Evolutionary conservation across 2,888 invertebrate species (phyloP).

Genomic region (Acanthococcus lagerstroemiae): DNA sequence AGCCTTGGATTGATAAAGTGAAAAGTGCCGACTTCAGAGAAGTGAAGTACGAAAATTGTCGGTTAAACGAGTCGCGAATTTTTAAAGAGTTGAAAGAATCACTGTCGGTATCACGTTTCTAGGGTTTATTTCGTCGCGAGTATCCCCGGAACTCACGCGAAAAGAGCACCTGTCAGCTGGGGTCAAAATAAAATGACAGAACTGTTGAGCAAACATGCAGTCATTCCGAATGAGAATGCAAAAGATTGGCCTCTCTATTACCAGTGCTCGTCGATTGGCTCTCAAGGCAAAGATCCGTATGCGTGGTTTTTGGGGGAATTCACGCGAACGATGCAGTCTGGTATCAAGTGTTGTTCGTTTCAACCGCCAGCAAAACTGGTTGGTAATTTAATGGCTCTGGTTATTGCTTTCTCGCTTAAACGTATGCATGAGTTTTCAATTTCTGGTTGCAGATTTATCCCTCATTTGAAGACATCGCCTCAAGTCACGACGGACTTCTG

Average conservation of each 20-base stretch:
- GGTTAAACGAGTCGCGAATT: no score
- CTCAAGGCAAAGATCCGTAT: slow-evolving; percentile 43
- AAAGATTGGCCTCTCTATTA: slow-evolving; percentile 60
- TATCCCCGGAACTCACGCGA: slow-evolving; percentile 69
- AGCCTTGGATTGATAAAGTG: slow-evolving; percentile 63
- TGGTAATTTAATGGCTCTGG: slow-evolving; percentile 9
- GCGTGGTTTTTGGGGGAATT: slow-evolving; percentile 70
- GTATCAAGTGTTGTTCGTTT: slow-evolving; percentile 46
- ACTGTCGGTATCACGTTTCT: slow-evolving; percentile 38
- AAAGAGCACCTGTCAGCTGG: slow-evolving; percentile 50
- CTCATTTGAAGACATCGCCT: slow-evolving; percentile 67
- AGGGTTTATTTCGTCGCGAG: slow-evolving; percentile 81
- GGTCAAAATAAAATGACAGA: slow-evolving; percentile 52
- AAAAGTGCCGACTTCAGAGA: slow-evolving; percentile 61
- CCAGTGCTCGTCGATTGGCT: slow-evolving; percentile 84
- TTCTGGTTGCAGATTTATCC: slow-evolving; percentile 53
- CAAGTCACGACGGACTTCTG: slow-evolving; percentile 70
- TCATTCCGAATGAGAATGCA: slow-evolving; percentile 44
- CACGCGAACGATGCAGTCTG: slow-evolving; percentile 32
- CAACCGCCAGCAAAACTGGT: slow-evolving; percentile 49
- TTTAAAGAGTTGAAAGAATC: slow-evolving; percentile 1
- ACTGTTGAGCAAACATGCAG: slow-evolving; percentile 56
- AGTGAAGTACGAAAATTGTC: slow-evolving; percentile 27
- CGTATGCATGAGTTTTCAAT: not conserved
- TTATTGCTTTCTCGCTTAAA: not conserved